phyloP scores from a whole-genome alignment of 2,888 invertebrate genomes.

The Cephus pulcher region DNA sequence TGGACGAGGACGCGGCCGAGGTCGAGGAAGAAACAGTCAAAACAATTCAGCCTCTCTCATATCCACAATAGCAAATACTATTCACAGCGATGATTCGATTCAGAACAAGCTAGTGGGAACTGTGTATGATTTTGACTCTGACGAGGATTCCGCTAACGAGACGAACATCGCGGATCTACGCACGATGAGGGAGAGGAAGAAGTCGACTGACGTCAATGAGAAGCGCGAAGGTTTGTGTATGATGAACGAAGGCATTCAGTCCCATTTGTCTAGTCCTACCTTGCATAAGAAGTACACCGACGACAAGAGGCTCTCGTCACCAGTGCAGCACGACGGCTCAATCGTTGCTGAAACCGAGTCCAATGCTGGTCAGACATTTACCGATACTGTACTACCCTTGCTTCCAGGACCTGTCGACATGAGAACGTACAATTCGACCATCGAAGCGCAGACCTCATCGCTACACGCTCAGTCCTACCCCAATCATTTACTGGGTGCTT shows the following conservation, averaged over 20 bases:
- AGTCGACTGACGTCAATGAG: conserved; percentile 78
- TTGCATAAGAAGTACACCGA: conserved; percentile 48
- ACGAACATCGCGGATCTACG: conserved; percentile 81
- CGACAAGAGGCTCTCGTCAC: conserved; percentile 52
- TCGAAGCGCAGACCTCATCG: conserved; percentile 71
- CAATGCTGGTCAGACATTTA: conserved; percentile 64
- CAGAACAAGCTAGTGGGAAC: conserved; percentile 87
- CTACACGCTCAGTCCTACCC: conserved; percentile 72
- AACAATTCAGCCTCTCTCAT: conserved; percentile 36
- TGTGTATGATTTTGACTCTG: conserved; percentile 87
- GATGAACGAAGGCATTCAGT: conserved; percentile 36
- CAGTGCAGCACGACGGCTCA: conserved; percentile 40
- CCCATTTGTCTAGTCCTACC: conserved; percentile 41
- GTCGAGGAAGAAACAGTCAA: conserved; percentile 61
- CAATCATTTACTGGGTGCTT: conserved; percentile 75
- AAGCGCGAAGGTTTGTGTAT: conserved; percentile 36
- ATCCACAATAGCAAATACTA: conserved; percentile 39
- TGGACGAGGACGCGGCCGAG: conserved; percentile 63
- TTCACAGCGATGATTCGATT: conserved; percentile 76
- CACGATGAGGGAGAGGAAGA: conserved; percentile 82
- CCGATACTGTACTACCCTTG: conserved; percentile 76
- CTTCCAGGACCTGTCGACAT: conserved; percentile 90
- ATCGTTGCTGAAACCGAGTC: conserved; percentile 41
- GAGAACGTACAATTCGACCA: conserved; percentile 82
- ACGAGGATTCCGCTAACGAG: conserved; percentile 83